These are phyloP conservation scores for Muscidifurax raptorellus DNA, from an alignment of 1,140 invertebrate species.

Conservation along the genomic window DNA sequence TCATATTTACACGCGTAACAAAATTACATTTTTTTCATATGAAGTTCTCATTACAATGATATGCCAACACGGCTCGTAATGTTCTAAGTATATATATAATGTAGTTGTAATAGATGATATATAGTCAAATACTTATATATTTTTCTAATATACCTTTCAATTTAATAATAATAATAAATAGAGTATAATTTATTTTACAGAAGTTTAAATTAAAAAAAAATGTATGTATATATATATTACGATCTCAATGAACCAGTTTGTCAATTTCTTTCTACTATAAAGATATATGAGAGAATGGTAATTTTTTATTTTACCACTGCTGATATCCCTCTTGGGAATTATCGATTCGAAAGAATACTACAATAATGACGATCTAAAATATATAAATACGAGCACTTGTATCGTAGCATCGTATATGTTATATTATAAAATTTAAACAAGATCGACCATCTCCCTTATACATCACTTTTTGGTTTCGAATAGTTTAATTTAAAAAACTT, in stretches of 20 bases:
- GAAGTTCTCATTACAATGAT: background rate
- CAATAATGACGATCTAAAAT: no score
- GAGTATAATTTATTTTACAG: slow-evolving; percentile 40
- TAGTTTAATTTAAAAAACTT: no score
- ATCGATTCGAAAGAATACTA: no score
- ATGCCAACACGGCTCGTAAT: background rate
- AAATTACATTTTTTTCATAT: background rate
- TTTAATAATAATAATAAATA: slow-evolving; percentile 33
- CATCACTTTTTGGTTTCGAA: no score
- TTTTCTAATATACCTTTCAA: background rate
- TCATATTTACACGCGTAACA: slow-evolving; percentile 37
- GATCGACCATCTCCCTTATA: no score
- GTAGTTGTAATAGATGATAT: background rate
- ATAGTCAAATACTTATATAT: background rate
- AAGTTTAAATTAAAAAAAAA: background rate
- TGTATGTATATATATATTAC: no score
- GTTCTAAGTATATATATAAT: slow-evolving; percentile 10
- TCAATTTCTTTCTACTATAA: background rate
- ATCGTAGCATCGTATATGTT: no score
- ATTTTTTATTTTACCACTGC: no score
- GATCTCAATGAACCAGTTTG: background rate
- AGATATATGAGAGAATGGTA: no score
- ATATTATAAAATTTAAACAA: no score
- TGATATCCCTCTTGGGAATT: no score
- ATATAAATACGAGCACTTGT: no score